Base-by-base conservation (phyloP, 2,888 invertebrate species). In the Hartigia nigra region DNA sequence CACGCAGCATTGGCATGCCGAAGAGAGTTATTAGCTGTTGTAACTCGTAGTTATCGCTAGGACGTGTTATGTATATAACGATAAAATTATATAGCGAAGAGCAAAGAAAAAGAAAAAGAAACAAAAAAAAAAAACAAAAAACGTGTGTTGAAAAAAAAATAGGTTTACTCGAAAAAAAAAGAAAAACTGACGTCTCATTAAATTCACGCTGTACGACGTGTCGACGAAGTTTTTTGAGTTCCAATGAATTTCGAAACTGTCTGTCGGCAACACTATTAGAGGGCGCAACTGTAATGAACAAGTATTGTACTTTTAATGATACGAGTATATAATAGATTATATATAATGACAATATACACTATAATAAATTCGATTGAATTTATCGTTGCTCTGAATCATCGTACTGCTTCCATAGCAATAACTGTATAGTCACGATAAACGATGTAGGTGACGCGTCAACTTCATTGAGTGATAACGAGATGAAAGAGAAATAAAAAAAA, bases 361-460 rank as follows among this genome's bases (percentile, higher is more conserved):
- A 74, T 75, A 76, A 81, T 82, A 81, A 84, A 84, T 88, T 88
- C 87, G 83, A 86, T 90, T 88, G 88, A 86, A 90, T 89, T 89
- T 85, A 86, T 89, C 85, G 86, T 81, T 86, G 84, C 85, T 84
- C 88, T 87, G 88, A 89, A 88, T 86, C 86, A 85, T 84, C 87
- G 88, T 89, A 89, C 87, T 88, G 89, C 90, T 90, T 90, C 88
- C 88, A 89, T 89, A 90, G 90, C 90, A 90, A 90, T 90, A 90
- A 90, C 85, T 90, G 90, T 90, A 89, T 90, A 90, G 90, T 89
- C 84, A 89, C 89, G 90, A 89, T 90, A 90, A 86, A 87, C 85
- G 86, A 85, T 90, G 81, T 85, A 87, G 89, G 88, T 9, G 23
- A 55, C 9, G 55, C 87, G 86, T 86, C 87, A 87, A 11, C 72